phyloP scores from a whole-genome alignment of 2,113 vertebrate genomes.

The Menura novaehollandiae region DNA sequence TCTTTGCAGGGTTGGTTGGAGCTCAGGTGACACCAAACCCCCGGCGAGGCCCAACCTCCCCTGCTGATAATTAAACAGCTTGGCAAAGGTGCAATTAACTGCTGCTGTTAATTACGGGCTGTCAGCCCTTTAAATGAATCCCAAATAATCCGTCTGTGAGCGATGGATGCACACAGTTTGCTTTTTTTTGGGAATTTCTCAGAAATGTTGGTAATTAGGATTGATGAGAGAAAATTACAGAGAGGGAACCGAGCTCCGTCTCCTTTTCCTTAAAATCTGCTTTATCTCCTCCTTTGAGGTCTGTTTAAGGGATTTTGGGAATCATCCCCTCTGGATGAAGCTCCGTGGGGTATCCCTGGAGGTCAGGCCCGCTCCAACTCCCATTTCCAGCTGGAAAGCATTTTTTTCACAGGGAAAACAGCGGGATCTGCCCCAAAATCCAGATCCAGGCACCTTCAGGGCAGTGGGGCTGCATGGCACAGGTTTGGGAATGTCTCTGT shows the following conservation, averaged over 20 bases:
- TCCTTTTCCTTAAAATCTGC: neutral
- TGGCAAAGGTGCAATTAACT: slow-evolving; percentile 6
- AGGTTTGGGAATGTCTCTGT: neutral
- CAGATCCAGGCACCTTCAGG: fast-evolving
- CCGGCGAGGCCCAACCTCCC: too few species aligned
- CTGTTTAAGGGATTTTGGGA: neutral
- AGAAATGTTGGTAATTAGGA: neutral
- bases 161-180: neutral
- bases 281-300: fast-evolving
- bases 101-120: slow-evolving; percentile 1
- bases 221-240: neutral
- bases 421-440: neutral
- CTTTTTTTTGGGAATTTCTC: neutral
- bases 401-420: fast-evolving
- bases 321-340: neutral
- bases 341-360: fast-evolving
- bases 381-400: fast-evolving
- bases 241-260: neutral
- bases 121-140: neutral
- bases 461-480: fast-evolving
- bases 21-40: neutral
- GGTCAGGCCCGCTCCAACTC: neutral
- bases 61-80: neutral
- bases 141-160: neutral
- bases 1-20: neutral